A percentile compares a stretch with the other conserved stretches of the same genome.
Conservation (phyloP, 2,888 invertebrate genomes). For the Argyra leucocephala region DNA sequence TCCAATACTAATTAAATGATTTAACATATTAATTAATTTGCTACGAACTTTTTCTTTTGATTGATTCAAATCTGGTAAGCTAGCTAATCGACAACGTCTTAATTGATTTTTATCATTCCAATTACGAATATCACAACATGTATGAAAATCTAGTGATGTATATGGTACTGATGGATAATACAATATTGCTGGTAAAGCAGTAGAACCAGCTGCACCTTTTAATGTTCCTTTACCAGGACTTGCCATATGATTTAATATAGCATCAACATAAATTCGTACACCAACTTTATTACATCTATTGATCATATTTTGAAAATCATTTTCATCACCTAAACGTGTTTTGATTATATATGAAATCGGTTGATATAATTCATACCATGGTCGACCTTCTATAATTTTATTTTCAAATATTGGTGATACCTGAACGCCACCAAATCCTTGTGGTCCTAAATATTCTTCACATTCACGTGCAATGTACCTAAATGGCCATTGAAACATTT, state of each 20-base stretch:
- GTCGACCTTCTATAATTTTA: conserved; percentile 48
- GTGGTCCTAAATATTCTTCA: conserved; percentile 54
- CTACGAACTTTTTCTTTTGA: conserved; percentile 12
- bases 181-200: conserved; percentile 3
- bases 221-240: neutral
- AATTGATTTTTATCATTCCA: conserved; percentile 10
- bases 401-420: conserved; percentile 66
- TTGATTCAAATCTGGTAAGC: conserved; percentile 15
- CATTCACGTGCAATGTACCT: conserved; percentile 60
- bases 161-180: conserved; percentile 16
- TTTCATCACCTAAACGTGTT: conserved; percentile 12
- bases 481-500: conserved; percentile 69
- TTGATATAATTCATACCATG: conserved; percentile 57
- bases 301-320: conserved; percentile 14
- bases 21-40: conserved; percentile 8
- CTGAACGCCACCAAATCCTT: conserved; percentile 51
- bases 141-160: conserved; percentile 12
- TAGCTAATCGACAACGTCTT: conserved; percentile 12
- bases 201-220: conserved; percentile 10
- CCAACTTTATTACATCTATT: conserved; percentile 13
- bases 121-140: conserved; percentile 7
- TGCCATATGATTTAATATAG: conserved; percentile 15
- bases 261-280: conserved; percentile 14
- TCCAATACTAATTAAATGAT: conserved; percentile 13
- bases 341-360: conserved; percentile 15